Evolutionary conservation across 2,797 vertebrate genomes (phyloP), one percentile per base, ranked within the genome.

Genomic region (Sebastes reedi): DNA sequence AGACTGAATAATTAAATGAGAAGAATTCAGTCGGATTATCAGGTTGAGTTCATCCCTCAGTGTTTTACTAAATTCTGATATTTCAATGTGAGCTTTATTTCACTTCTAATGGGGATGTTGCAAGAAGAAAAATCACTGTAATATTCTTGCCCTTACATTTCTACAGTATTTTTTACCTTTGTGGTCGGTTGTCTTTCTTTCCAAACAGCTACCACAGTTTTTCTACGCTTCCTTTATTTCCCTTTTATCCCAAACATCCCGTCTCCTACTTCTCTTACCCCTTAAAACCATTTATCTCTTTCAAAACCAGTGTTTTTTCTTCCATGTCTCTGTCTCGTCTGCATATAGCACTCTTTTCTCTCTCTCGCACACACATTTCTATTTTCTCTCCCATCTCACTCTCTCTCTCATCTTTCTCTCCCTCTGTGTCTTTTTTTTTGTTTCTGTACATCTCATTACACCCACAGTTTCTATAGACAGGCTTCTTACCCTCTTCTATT

Each of bases 361-460:
- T 75, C 75, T 56, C 52, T 75, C 70, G 12, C 11, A 58, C 50
- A 16, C 72, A 59, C 65, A 25, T 14, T 25, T 24, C 24, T 67
- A 18, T 61, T 22, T 68, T 10, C 55, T 56, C 52, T 75, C 75
- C 83, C 68, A 72, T 80, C 70, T 81, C 72, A 0, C 30, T 32
- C 30, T 42, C 59, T 77, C 46, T 75, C 65, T 54, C 27, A 50
- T 82, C 74, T 67, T 27, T 62, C 36, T 62, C 36, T 62, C 32
- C 59, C 36, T 24, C 20, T 24, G 50, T 79, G 1, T 64, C 6
- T 39, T 39, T 75, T 24, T 25, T 74, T 77, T 29, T 52, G 56
- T 82, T 75, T 77, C 75, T 72, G 78, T 60, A 84, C 91, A 89
- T 92, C 86, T 91, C 85, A 90, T 92, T 87, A 91, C 89, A 82